Percentiles rank a stretch among this genome's conserved stretches.
Evolutionary conservation across 1,140 invertebrate species (phyloP).

Genomic region (Drosophila navojoa): DNA sequence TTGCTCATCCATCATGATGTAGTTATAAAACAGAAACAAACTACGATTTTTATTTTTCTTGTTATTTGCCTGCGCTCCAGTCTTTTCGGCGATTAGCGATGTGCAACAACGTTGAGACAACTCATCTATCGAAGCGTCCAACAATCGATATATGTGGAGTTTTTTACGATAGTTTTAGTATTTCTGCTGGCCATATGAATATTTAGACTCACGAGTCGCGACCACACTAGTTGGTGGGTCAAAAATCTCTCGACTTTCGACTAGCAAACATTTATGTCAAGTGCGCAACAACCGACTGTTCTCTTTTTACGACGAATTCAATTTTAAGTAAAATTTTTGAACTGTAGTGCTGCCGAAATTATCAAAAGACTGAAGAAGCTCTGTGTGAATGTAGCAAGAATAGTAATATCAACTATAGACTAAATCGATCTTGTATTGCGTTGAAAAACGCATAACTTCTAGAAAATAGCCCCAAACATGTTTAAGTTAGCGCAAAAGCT

Average conservation of each 20-base stretch:
- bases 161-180: not conserved
- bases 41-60: conserved; percentile 33
- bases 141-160: not conserved
- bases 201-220: not conserved
- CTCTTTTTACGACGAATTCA: not conserved
- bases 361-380: not conserved
- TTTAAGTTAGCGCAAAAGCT: conserved; percentile 58
- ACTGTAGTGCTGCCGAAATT: not conserved
- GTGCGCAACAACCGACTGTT: conserved; percentile 29
- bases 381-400: not conserved
- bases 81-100: conserved; percentile 36
- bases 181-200: not conserved
- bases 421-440: not conserved
- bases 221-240: conserved; percentile 10
- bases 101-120: not conserved
- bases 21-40: conserved; percentile 19
- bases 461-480: conserved; percentile 42
- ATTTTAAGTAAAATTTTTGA: too few relatives aligned
- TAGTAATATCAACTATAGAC: not conserved
- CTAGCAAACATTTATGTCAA: conserved; percentile 25
- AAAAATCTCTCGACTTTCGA: conserved; percentile 29
- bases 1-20: conserved; percentile 82
- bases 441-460: conserved; percentile 6
- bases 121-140: not conserved
- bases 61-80: conserved; percentile 26